Evolutionary conservation across 64 coral and sea anemone genomes (phyloP).

Genomic region (Stichodactyla mertensii): DNA sequence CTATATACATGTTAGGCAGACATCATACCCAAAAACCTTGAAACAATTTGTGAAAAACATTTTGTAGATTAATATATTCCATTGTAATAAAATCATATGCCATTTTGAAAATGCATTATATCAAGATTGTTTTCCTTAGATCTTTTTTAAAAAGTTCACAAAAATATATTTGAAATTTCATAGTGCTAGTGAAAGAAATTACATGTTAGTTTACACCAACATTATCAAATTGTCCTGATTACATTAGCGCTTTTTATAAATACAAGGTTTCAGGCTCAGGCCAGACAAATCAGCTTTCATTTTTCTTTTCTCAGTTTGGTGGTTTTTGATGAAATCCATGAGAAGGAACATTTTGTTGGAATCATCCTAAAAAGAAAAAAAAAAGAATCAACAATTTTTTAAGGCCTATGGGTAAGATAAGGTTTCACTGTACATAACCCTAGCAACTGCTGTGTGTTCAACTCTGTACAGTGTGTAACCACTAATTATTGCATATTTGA

Average conservation of each 20-base stretch:
- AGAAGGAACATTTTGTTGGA: constrained; percentile 94
- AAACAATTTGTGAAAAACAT: too few relatives aligned
- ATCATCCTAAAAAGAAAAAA: constrained; percentile 61
- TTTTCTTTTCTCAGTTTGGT: constrained; percentile 18
- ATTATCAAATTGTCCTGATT: not conserved
- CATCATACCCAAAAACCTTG: not conserved
- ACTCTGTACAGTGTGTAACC: too few relatives aligned
- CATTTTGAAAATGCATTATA: not conserved
- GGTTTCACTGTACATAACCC: too few relatives aligned
- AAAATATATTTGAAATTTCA: too few relatives aligned
- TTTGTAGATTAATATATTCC: not conserved
- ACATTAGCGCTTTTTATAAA: constrained; percentile 78
- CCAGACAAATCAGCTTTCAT: not conserved
- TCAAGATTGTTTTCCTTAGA: too few relatives aligned
- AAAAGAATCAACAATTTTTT: not conserved
- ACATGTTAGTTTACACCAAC: not conserved
- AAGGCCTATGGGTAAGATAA: not conserved
- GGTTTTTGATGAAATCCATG: constrained; percentile 67
- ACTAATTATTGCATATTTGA: too few relatives aligned
- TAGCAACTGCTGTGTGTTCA: too few relatives aligned
- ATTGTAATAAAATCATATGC: not conserved
- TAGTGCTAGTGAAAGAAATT: too few relatives aligned
- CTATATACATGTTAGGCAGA: not conserved
- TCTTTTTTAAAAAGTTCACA: too few relatives aligned
- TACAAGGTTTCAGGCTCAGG: constrained; percentile 70